Evolutionary conservation across 1,140 invertebrate species (phyloP), one percentile per base, ranked within the genome.

Genomic region (Dendrolimus kikuchii): DNA sequence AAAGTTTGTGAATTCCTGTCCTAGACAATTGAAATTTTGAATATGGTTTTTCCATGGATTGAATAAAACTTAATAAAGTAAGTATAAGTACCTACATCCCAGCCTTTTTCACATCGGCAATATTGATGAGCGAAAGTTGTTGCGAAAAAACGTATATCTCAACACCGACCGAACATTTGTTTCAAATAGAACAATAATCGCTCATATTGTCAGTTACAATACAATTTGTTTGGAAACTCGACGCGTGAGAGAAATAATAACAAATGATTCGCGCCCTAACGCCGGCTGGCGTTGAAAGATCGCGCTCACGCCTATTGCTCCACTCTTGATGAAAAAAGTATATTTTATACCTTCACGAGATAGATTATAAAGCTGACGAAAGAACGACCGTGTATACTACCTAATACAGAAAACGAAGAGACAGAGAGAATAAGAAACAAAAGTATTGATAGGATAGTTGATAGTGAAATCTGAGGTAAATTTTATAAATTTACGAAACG

Each of bases 181-280:
- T 68, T 71, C 53, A 75, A 78, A 86, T 83, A 74, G 75, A 78
- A 84, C 73, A 84, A 80, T 81, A 82, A 86, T 84, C 82, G 74
- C 76, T 83, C 82, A 86, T 82, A 84, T 82, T 86, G 82, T 86
- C 80, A 86, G 80, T 76, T 76, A 83, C 82, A 84, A 81, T 84
- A 84, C 77, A 82, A 83, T 82, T 81, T 82, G 80, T 82, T 82
- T 80, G 77, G 68, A 74, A 80, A 82, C 74, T 78, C 72, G 71
- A 75, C 73, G 79, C 82, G 81, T 86, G 80, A 82, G 74, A 74
- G 74, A 84, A 82, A 84, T 84, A 84, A 82, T 86, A 86, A 86
- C 77, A 86, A 86, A 86, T 86, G 82, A 82, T 84, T 81, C 76
- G 70, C 74, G 70, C 80, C 81, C 79, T 86, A 81, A 82, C 82